Evolutionary conservation across 2,113 vertebrate genomes (phyloP), one percentile per base, ranked within the genome.

Genomic region (Promerops cafer): DNA sequence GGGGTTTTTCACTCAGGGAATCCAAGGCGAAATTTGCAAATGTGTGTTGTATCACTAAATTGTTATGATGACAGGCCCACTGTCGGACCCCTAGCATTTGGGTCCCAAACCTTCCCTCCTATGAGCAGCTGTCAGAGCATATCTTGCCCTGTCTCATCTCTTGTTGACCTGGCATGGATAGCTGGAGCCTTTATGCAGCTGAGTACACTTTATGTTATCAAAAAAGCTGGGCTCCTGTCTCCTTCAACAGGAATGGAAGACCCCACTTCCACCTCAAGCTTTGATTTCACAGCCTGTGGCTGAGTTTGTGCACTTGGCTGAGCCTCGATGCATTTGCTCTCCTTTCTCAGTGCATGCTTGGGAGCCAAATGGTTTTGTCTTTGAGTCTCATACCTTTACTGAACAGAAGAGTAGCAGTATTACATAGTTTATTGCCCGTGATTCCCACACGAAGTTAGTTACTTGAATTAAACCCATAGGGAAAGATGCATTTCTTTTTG

Each of bases 241-340:
- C 7, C 18, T 28, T 52, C 24, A 35, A 14, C 24, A 53, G 53
- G 28, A 60, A 13, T 35, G 30, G 26, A 85, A 88, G 35, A 60
- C 19, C 28, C 52, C 0, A 0, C 31, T 76, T 77, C 31, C 56
- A 35, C 61, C n/a, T 64, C 44, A 76, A 18, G 16, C 22, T 64
- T 59, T 0, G 0, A 21, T 50, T 71, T 82, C 35, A 16, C 10
- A 50, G 33, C 6, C 40, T 0, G 0, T 44, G 53, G 22, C 65
- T 44, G 11, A 52, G 16, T 49, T 52, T 0, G 0, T 47, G 80
- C 33, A 13, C 27, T 57, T 35, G 63, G 22, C 22, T 68, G 39
- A 71, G 33, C 35, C 30, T 68, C 0, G 0, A 9, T 50, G 15
- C 6, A 3, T 80, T 83, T 71, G 45, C 24, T 33, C 10, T 63